A percentile compares a stretch with the other conserved stretches of the same genome.
These are phyloP conservation scores for Pseudonaja textilis DNA, from an alignment of 2,113 vertebrate genomes.

Conservation along the genomic window DNA sequence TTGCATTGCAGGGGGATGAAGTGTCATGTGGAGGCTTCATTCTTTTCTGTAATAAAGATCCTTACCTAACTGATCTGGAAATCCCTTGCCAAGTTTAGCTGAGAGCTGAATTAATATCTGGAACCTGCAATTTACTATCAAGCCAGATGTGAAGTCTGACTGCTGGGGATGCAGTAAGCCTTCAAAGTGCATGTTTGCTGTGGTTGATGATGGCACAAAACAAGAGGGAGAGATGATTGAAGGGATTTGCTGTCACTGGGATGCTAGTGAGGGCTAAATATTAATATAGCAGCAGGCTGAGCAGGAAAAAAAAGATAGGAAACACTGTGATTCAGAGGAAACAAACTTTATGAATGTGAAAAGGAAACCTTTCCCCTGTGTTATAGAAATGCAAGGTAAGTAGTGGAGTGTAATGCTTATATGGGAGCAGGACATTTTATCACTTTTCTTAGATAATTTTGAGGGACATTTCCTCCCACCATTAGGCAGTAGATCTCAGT, in stretches of 20 bases:
- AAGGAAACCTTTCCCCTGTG: neutral
- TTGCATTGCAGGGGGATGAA: neutral
- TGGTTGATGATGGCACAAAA: neutral
- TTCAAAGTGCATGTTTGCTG: neutral
- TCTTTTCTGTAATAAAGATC: neutral
- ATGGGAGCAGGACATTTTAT: neutral
- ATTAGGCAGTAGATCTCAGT: neutral
- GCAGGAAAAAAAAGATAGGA: neutral
- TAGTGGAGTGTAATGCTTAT: neutral
- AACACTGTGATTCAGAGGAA: neutral
- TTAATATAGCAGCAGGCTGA: neutral
- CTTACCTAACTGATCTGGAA: neutral
- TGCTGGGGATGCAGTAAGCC: neutral
- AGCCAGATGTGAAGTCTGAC: neutral
- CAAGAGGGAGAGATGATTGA: neutral
- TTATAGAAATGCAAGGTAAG: neutral
- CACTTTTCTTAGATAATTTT: neutral
- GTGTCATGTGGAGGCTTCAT: neutral
- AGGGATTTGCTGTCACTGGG: neutral
- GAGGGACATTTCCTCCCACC: neutral
- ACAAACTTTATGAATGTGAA: neutral
- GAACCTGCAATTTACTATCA: neutral
- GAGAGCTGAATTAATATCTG: neutral
- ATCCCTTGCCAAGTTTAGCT: neutral
- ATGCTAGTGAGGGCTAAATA: neutral